phyloP scores from a whole-genome alignment of 2,888 invertebrate species.

The Idaea biselata region DNA sequence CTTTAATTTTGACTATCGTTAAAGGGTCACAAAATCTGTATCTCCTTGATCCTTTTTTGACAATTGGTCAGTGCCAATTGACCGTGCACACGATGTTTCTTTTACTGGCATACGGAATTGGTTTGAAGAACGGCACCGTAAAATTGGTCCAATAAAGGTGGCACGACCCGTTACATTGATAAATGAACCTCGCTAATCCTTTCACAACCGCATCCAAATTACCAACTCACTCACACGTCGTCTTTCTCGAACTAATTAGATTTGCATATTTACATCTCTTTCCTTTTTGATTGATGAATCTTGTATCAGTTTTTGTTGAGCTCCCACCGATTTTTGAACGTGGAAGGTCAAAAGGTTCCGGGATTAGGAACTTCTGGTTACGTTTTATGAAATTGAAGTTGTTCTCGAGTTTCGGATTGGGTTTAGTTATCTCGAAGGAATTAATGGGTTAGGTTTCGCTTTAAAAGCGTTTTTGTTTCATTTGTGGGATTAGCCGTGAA shows the following conservation, averaged over 20 bases:
- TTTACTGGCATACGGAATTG: too few species aligned
- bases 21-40: too few species aligned
- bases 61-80: too few species aligned
- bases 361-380: neutral
- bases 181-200: neutral
- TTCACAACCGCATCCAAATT: neutral
- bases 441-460: neutral
- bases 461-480: neutral
- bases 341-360: neutral
- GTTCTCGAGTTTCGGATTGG: neutral
- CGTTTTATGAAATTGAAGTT: neutral
- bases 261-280: neutral
- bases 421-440: slow-evolving; percentile 1
- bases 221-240: neutral
- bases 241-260: neutral
- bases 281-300: neutral
- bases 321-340: neutral
- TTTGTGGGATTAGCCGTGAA: neutral
- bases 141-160: neutral
- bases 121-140: neutral
- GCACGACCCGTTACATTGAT: neutral
- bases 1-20: too few species aligned
- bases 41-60: too few species aligned
- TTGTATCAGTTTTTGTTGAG: neutral
- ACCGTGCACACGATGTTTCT: too few species aligned